Evolutionary conservation across 2,797 vertebrate species (phyloP), one percentile per base, ranked within the genome.

Genomic region (Mus spretus): DNA sequence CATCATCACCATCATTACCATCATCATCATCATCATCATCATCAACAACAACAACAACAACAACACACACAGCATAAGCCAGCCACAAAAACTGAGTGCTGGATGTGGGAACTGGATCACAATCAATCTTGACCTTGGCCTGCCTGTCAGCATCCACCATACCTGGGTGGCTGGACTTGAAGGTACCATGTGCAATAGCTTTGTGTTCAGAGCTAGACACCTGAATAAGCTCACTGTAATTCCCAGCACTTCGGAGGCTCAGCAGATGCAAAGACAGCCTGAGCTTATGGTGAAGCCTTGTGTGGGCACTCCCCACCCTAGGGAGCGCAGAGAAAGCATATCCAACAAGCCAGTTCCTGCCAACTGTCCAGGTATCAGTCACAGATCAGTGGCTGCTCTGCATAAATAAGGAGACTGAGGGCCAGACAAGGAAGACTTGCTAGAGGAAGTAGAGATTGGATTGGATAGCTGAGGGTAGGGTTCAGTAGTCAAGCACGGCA

Each of bases 61-160:
- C 10, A 24, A 26, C 61, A 26, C 22, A 31, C 63, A 31, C 65
- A 70, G 1, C 80, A 31, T 2, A 4, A 59, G 10, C 72, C 24
- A 24, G 22, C 31, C 28, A 61, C 31, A 70, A 9, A 55, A 47
- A 31, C 40, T 15, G 10, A 12, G 37, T 2, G 13, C 20, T 37
- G n/a, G 90, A n/a, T 6, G 3, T 28, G 53, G 8, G 53, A 82
- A 24, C n/a, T 47, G 26, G 24, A 19, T 74, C 50, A 2, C 4
- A 0, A 9, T 92, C 57, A 1, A 3, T 14, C 0, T 37, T 44
- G 90, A 63, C 26, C 12, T 0, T 0, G 0, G n/a, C 8, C 61
- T 81, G 14, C n/a, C 79, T 28, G 34, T 67, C 20, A 47, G n/a
- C 20, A 19, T 10, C 19, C 14, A 26, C 63, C 8, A 15, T 53